Conservation (phyloP, 2,113 vertebrate genomes). For the Serilophus lunatus region DNA sequence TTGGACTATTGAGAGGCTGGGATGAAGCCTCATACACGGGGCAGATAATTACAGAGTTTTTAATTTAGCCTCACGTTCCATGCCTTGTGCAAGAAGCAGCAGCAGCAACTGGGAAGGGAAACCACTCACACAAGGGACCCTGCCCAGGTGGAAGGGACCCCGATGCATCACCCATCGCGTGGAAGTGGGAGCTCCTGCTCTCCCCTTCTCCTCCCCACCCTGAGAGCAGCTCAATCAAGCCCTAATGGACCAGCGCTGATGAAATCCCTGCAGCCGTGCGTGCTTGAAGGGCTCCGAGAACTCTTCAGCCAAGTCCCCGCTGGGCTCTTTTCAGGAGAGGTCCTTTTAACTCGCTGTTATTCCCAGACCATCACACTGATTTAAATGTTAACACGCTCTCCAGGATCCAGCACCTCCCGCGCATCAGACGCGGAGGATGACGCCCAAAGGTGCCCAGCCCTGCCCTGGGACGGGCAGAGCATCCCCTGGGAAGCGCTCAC, state of each 20-base stretch:
- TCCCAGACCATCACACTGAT: not conserved
- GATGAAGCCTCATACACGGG: accelerated
- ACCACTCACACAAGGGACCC: accelerated
- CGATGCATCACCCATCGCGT: accelerated
- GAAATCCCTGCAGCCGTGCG: not conserved
- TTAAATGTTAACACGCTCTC: slow-evolving; percentile 20
- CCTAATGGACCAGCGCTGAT: slow-evolving; percentile 6
- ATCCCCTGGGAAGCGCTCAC: accelerated
- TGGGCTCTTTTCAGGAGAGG: slow-evolving; percentile 52
- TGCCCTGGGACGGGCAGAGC: not conserved
- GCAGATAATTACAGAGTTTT: not conserved
- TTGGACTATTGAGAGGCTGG: accelerated
- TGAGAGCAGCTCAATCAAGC: not conserved
- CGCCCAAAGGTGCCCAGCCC: not conserved
- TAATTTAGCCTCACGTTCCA: not conserved
- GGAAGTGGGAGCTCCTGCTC: not conserved
- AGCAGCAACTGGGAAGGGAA: accelerated
- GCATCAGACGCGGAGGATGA: not conserved
- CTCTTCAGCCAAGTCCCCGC: slow-evolving; percentile 46
- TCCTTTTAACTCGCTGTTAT: slow-evolving; percentile 4
- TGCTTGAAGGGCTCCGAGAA: slow-evolving; percentile 28
- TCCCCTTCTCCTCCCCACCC: not conserved
- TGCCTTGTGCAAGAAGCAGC: accelerated
- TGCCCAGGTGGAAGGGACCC: accelerated
- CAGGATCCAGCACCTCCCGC: not conserved